Base-by-base conservation (phyloP, 2,888 invertebrate species). In the Muschampia plurimacula region DNA sequence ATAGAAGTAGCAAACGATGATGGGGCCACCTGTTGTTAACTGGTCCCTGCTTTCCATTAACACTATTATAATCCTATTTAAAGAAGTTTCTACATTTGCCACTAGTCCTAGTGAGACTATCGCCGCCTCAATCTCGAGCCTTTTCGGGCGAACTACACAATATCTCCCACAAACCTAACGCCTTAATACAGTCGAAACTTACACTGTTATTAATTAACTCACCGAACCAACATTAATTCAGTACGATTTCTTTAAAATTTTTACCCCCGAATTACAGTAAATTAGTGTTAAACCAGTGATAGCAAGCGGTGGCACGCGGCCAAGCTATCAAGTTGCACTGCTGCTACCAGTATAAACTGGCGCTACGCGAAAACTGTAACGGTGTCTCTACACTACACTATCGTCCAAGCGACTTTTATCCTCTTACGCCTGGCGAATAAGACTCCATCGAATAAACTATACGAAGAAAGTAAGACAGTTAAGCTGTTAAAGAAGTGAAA, bases 311-410 rank as follows among this genome's bases (percentile, higher is more conserved):
- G 71, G 71, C 71, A 49, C 22, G 6, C 39, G 5, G 71, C 71
- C 71, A 71, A 71, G 49, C 71, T 71, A 71, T 71, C 71, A 66
- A 59, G 66, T 71, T 59, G 22, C 22, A 22, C 59, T 49, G 49
- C 59, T 49, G 65, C 46, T 39, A 55, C 65, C 46, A 46, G 46
- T 59, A 66, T 66, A 36, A 70, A 71, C 71, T 66, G 71, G 59
- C 65, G 49, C 59, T 66, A 60, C 71, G 64, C 46, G 59, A 36
- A 71, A 66, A 59, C 65, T 59, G 59, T 71, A 59, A 66, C 32
- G 39, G 39, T 28, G 39, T n/a, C 39, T 60, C 60, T 60, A 13
- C 60, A 60, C 13, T 60, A n/a, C 22, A 22, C 22, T 22, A 22
- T 32, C 36, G 59, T 59, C n/a, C 36, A 1, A 12, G n/a, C 60